Evolutionary conservation across 2,113 vertebrate genomes (phyloP).

Genomic region (Tyto alba): DNA sequence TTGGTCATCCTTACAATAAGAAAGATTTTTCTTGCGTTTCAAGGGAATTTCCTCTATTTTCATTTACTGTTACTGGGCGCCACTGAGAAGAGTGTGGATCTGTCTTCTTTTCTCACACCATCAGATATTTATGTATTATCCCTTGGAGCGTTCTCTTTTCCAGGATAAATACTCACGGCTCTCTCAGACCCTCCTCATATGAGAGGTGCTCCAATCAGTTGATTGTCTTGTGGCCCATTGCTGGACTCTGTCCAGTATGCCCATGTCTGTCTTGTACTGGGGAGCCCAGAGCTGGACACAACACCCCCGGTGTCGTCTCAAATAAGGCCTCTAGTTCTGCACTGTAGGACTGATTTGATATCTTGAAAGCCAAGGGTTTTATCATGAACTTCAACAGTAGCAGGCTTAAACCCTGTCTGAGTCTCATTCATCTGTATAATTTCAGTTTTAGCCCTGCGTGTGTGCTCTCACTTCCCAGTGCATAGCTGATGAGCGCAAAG

Average conservation of each 20-base stretch:
- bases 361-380: background rate
- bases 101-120: background rate
- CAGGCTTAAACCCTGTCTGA: background rate
- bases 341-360: background rate
- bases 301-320: background rate
- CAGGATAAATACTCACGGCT: background rate
- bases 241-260: background rate
- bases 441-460: accelerated
- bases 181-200: background rate
- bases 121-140: background rate
- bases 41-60: background rate
- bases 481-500: background rate
- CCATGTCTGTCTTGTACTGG: background rate
- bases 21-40: background rate
- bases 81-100: background rate
- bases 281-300: background rate
- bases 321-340: background rate
- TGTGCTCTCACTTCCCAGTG: background rate
- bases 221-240: background rate
- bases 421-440: background rate
- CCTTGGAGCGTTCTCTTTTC: background rate
- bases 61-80: background rate
- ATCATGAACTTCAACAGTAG: background rate
- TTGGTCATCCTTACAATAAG: background rate
- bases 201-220: background rate